phyloP scores from a whole-genome alignment of 2,888 invertebrate genomes.

The Teleogryllus oceanicus region DNA sequence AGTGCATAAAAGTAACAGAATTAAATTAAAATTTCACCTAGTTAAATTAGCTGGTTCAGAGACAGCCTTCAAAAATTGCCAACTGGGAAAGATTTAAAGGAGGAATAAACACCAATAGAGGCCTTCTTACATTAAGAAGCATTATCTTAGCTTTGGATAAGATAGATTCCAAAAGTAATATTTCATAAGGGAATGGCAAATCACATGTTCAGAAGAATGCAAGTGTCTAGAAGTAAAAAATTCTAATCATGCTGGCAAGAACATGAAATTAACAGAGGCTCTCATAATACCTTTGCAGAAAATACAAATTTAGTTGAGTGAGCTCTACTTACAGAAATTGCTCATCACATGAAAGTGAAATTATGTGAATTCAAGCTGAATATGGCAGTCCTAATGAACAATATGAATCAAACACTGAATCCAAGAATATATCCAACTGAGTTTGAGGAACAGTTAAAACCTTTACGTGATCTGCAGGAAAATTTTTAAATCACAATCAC shows the following conservation, averaged over 20 bases:
- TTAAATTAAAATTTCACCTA: conserved; percentile 80
- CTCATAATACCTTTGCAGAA: conserved; percentile 63
- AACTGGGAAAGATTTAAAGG: conserved; percentile 84
- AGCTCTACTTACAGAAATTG: conserved; percentile 63
- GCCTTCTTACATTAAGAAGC: conserved; percentile 85
- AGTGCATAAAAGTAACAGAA: conserved; percentile 61
- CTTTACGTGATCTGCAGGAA: conserved; percentile 46
- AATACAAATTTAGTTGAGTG: conserved; percentile 69
- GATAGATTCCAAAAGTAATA: conserved; percentile 56
- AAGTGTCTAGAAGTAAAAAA: conserved; percentile 54
- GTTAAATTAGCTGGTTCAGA: conserved; percentile 93
- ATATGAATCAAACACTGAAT: conserved; percentile 48
- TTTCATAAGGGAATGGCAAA: conserved; percentile 90
- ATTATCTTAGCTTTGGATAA: conserved; percentile 90
- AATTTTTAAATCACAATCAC: conserved; percentile 41
- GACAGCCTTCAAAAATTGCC: conserved; percentile 83
- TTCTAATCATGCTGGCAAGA: conserved; percentile 57
- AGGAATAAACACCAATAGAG: conserved; percentile 89
- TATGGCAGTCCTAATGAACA: conserved; percentile 57
- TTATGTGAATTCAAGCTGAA: conserved; percentile 58
- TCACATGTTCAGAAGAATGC: conserved; percentile 59
- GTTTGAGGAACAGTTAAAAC: conserved; percentile 30
- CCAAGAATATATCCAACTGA: conserved; percentile 35
- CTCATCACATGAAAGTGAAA: conserved; percentile 61
- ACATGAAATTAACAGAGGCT: conserved; percentile 61